Base-by-base conservation (phyloP, 2,113 vertebrate genomes). In the Melanocharis versteri region DNA sequence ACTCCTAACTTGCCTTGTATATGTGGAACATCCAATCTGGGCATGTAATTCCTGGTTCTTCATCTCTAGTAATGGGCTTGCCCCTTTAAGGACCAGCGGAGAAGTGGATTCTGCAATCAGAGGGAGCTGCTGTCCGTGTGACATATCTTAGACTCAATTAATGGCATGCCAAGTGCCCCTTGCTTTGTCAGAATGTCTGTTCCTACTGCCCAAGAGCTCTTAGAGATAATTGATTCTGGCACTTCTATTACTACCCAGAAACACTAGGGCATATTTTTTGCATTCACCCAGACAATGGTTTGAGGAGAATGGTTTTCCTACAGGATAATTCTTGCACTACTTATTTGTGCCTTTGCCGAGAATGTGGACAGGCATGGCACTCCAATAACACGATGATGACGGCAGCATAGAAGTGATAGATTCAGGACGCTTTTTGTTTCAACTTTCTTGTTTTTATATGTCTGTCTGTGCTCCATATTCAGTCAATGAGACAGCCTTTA, bases 201-300 rank as follows among this genome's bases (percentile, higher is more conserved):
- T 94, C 58, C 60, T 81, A 11, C 28, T 68, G 61, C 53, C 80
- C 1, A 0, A 93, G 60, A 90, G 50, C 56, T 83, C 61, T 84
- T 57, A 30, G 24, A 53, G 48, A 69, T 95, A 96, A 96, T 83
- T 89, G 96, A 78, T 81, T 95, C 83, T 95, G 96, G 64, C 90
- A 96, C 56, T 94, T 87, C 93, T 81, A 89, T 95, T 95, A 90
- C 92, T 68, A 83, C n/a, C 76, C n/a, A 68, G 92, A 87, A 94
- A 87, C 47, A 87, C 44, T 78, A 68, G 61, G 93, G 56, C 90
- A 82, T 90, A 44, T 87, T 89, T 96, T 93, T 92, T 69, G 53
- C 56, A 78, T 82, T 83, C 15, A 1, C 45, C 78, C 76, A 82
- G 76, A 37, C 69, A 70, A 28, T 11, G 22, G 61, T 53, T 92